A percentile compares a stretch with the other conserved stretches of the same genome.
Conservation (phyloP, 2,113 vertebrate genomes). For the Nesogale talazaci region DNA sequence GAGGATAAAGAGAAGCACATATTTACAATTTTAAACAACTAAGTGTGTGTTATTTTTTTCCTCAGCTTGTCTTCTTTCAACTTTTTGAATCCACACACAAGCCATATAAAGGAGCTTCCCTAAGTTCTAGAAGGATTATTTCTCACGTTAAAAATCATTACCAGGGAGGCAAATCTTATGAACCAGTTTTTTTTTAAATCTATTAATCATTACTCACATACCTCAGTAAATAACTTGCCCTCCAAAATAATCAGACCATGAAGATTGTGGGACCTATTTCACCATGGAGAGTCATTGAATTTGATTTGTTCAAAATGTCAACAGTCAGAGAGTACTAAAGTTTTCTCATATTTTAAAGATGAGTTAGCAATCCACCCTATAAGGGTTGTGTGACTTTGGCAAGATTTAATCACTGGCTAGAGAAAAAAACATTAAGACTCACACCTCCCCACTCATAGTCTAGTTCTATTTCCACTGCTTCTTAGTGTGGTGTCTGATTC, state of each 20-base stretch:
- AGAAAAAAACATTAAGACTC: conserved; percentile 32
- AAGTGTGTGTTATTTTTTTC: not conserved
- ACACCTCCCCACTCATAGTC: conserved; percentile 63
- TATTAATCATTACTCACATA: not conserved
- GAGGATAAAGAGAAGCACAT: not conserved
- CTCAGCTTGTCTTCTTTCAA: not conserved
- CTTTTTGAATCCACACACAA: not conserved
- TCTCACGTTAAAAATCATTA: conserved; percentile 33
- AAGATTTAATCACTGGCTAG: conserved; percentile 3
- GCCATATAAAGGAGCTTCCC: not conserved
- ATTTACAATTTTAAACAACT: conserved; percentile 46
- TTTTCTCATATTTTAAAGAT: not conserved
- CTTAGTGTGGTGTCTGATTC: conserved; percentile 55
- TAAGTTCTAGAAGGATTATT: not conserved
- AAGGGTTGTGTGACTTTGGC: not conserved
- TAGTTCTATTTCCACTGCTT: conserved; percentile 55
- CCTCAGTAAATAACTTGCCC: not conserved
- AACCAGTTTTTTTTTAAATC: not conserved
- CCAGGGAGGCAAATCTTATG: not conserved
- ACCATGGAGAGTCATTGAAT: conserved; percentile 7
- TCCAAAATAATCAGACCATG: conserved; percentile 22
- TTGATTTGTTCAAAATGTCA: not conserved
- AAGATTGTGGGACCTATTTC: conserved; percentile 8
- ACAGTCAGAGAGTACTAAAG: not conserved
- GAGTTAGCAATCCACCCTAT: not conserved